Conservation (phyloP, 2,797 vertebrate genomes). For the Arctocebus calabarensis region DNA sequence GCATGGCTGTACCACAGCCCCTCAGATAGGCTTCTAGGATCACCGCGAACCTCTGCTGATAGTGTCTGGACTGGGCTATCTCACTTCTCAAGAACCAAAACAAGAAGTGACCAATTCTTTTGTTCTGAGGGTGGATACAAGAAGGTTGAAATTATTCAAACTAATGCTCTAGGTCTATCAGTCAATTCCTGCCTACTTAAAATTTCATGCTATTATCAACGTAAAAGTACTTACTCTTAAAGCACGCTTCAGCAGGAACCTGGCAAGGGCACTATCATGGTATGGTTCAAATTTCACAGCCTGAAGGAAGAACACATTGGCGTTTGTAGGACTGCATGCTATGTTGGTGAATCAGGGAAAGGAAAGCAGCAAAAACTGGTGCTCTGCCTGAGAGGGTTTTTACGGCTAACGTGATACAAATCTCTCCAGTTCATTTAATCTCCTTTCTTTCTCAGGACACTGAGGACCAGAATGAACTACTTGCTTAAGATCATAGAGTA, state of each 20-base stretch:
- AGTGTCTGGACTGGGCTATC: conserved; percentile 98
- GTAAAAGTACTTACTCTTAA: conserved; percentile 92
- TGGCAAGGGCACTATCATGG: conserved; percentile 96
- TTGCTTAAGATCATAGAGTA: conserved; percentile 21
- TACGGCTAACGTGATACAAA: background rate
- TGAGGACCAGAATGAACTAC: background rate
- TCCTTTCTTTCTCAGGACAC: background rate
- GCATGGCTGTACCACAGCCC: conserved; percentile 96
- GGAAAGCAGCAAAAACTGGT: background rate
- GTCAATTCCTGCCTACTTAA: background rate
- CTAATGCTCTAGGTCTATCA: background rate
- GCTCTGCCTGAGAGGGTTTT: background rate
- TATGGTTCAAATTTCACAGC: conserved; percentile 99
- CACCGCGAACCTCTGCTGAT: conserved; percentile 97
- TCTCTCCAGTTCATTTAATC: background rate
- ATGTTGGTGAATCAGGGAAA: background rate
- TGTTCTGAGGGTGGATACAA: conserved; percentile 92
- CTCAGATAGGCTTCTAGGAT: conserved; percentile 97
- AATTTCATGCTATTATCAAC: background rate
- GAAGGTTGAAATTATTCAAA: conserved; percentile 67
- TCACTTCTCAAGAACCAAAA: conserved; percentile 99
- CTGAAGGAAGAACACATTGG: conserved; percentile 85
- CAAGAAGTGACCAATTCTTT: conserved; percentile 98
- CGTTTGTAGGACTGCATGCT: background rate
- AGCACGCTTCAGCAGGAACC: conserved; percentile 96